Percentiles rank a stretch among this genome's conserved stretches.
These are phyloP conservation scores for Micromussa lordhowensis DNA, from an alignment of 92 coral and sea anemone genomes.

Conservation along the genomic window DNA sequence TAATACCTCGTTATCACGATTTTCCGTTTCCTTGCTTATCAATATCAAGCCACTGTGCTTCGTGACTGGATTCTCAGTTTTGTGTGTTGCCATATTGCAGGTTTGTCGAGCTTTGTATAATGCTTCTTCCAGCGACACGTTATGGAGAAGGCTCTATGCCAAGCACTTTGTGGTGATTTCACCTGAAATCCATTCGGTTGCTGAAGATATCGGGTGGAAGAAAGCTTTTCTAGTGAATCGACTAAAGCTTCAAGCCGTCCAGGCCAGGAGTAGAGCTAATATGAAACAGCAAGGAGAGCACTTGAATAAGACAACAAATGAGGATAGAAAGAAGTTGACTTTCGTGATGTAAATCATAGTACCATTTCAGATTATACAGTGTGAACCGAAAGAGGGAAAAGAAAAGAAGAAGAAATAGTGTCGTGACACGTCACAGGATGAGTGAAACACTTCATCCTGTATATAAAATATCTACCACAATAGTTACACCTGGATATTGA, in stretches of 20 bases:
- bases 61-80: background rate
- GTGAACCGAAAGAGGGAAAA: background rate
- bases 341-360: background rate
- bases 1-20: background rate
- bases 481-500: too few species aligned
- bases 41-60: background rate
- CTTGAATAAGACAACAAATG: background rate
- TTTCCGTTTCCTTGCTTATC: background rate
- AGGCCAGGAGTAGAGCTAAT: background rate
- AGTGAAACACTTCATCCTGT: too few species aligned
- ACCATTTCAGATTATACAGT: background rate
- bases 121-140: conserved; percentile 3
- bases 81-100: background rate
- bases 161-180: conserved; percentile 18
- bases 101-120: conserved; percentile 36
- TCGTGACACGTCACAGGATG: too few species aligned
- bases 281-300: background rate
- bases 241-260: background rate
- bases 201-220: conserved; percentile 28
- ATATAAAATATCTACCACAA: too few species aligned
- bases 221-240: conserved; percentile 6
- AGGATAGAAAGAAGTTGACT: background rate
- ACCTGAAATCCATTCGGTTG: background rate
- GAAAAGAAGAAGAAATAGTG: too few species aligned
- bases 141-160: conserved; percentile 25